Evolutionary conservation across 2,113 vertebrate genomes (phyloP).

Genomic region (Hirundichthys speculiger): DNA sequence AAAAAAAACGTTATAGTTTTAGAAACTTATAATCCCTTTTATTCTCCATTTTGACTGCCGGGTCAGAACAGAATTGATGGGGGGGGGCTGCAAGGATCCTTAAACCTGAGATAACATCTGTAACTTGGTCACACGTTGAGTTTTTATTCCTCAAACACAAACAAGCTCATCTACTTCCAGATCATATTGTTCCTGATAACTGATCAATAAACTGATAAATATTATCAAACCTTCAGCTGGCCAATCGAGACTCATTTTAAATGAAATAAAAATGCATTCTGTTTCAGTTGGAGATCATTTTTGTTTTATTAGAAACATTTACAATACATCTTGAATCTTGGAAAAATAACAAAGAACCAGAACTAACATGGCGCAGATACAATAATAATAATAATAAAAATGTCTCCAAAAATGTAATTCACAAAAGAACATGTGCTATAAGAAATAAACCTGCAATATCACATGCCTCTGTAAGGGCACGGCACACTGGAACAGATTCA

Average conservation of each 20-base stretch:
- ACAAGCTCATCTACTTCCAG: no score
- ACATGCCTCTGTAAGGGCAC: slow-evolving; percentile 71
- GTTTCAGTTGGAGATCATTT: slow-evolving; percentile 67
- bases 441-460: slow-evolving; percentile 83
- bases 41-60: no score
- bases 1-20: no score
- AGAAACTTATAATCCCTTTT: no score
- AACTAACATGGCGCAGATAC: slow-evolving; percentile 87
- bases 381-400: slow-evolving; percentile 83
- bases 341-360: slow-evolving; percentile 84
- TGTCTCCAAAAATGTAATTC: slow-evolving; percentile 79
- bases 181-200: no score
- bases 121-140: no score
- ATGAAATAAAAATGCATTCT: slow-evolving; percentile 7
- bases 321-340: slow-evolving; percentile 85
- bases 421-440: slow-evolving; percentile 82
- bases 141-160: no score
- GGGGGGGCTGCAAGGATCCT: no score
- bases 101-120: no score
- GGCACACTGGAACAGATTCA: slow-evolving; percentile 78
- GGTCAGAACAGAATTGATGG: no score
- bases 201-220: slow-evolving; percentile 8
- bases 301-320: slow-evolving; percentile 89
- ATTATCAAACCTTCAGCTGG: neutral
- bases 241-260: neutral